Evolutionary conservation across 2,113 vertebrate genomes (phyloP).

Genomic region (Pardalotus punctatus): DNA sequence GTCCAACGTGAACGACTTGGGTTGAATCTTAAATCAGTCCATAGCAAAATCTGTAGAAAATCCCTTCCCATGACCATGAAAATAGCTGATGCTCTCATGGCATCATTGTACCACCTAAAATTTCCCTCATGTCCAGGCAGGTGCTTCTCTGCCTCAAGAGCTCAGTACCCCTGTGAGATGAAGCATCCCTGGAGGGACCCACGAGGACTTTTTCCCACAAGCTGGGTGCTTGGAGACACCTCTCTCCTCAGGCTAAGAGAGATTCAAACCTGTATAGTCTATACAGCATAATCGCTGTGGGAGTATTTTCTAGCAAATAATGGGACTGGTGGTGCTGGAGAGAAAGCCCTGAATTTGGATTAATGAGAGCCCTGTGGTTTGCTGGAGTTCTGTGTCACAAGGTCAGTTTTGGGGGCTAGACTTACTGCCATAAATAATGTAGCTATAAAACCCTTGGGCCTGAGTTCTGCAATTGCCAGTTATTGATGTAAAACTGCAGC

Average conservation of each 20-base stretch:
- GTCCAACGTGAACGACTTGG: background rate
- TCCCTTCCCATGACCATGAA: background rate
- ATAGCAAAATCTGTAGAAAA: background rate
- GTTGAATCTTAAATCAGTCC: background rate
- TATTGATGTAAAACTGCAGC: background rate
- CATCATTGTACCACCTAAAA: background rate
- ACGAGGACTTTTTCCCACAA: background rate
- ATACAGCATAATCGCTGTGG: background rate
- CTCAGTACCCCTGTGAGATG: background rate
- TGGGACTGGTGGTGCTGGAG: background rate
- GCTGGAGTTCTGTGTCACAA: background rate
- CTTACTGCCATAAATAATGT: conserved; percentile 52
- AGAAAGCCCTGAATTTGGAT: background rate
- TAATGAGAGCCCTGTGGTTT: conserved; percentile 39
- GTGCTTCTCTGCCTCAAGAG: background rate
- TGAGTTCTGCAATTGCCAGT: background rate
- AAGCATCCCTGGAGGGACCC: background rate
- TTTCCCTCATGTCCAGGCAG: background rate
- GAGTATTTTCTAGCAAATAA: background rate
- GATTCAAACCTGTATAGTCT: background rate
- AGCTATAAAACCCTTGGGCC: conserved; percentile 45
- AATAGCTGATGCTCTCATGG: background rate
- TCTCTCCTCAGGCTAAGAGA: background rate
- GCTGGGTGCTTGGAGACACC: background rate
- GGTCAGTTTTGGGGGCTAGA: conserved; percentile 60